Base-by-base conservation (phyloP, 2,888 invertebrate species). In the Yponomeuta evonymella region DNA sequence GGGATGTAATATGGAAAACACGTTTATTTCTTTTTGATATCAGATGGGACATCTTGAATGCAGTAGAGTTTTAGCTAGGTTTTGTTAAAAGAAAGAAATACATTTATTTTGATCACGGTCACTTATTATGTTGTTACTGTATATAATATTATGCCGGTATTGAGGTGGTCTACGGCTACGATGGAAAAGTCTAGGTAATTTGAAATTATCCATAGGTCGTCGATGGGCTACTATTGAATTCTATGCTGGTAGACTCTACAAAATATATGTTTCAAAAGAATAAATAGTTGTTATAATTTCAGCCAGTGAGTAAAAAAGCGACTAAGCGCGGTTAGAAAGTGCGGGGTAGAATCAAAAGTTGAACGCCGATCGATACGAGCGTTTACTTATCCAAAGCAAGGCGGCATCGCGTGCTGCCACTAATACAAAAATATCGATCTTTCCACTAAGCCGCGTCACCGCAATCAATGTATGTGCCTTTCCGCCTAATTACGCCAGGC, bases 381-480 rank as follows among this genome's bases (percentile, higher is more conserved):
- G 84, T 85, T 88, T 85, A 84, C 87, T 87, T 86, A 89, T 84
- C 87, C 82, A 82, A 85, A 88, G 86, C 85, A 85, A 83, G 79
- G 79, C 86, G 89, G 90, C 83, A 79, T 91, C 89, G 91, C 91
- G 89, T 91, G 90, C 88, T 85, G 87, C 89, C 86, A 88, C 86
- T 87, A 87, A 89, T 89, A 90, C 87, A 89, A 90, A 90, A 90
- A 89, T 89, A 92, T 92, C 89, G 91, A 92, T 90, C 88, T 88
- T 88, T 87, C 86, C 85, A 87, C 88, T 88, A 88, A 89, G 87
- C 89, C 87, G 83, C 91, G 90, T 90, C 90, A 90, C 90, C 91
- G 88, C 90, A 92, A 91, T 92, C 91, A 90, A 91, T 91, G 90
- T 90, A 88, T 91, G 90, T 90, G 88, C 89, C 90, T 90, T 90